A percentile compares a stretch with the other conserved stretches of the same genome.
Evolutionary conservation across 2,113 vertebrate genomes (phyloP).

Genomic region (Strigops habroptila): DNA sequence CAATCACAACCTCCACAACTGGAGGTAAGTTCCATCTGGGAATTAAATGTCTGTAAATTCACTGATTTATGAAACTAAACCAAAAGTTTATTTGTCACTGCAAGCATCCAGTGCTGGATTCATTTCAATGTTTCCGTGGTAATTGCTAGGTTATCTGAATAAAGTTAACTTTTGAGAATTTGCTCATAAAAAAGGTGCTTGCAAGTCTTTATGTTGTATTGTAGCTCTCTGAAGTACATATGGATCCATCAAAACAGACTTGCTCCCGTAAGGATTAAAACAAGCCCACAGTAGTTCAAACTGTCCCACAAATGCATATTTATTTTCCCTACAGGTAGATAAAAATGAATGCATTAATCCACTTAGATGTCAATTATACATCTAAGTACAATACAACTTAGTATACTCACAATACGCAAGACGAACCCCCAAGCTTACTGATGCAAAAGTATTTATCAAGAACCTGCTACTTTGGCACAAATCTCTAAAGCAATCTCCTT

Average conservation of each 20-base stretch:
- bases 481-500: background rate
- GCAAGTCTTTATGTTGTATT: background rate
- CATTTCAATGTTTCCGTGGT: background rate
- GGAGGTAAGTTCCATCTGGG: background rate
- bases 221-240: background rate
- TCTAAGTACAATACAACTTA: background rate
- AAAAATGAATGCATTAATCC: background rate
- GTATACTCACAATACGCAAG: background rate
- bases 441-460: background rate
- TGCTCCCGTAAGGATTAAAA: background rate
- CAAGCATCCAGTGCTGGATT: background rate
- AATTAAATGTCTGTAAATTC: background rate
- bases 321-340: background rate
- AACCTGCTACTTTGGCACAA: background rate
- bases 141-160: background rate
- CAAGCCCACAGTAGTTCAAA: background rate
- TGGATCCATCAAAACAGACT: background rate
- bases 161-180: background rate
- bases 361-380: background rate
- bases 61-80: background rate
- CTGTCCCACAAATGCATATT: background rate
- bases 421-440: background rate
- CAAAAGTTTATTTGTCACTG: background rate
- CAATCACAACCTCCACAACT: background rate
- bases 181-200: background rate